Percentiles rank a stretch among this genome's conserved stretches.
Conservation (phyloP, 2,888 invertebrate genomes). For the Plusia festucae region DNA sequence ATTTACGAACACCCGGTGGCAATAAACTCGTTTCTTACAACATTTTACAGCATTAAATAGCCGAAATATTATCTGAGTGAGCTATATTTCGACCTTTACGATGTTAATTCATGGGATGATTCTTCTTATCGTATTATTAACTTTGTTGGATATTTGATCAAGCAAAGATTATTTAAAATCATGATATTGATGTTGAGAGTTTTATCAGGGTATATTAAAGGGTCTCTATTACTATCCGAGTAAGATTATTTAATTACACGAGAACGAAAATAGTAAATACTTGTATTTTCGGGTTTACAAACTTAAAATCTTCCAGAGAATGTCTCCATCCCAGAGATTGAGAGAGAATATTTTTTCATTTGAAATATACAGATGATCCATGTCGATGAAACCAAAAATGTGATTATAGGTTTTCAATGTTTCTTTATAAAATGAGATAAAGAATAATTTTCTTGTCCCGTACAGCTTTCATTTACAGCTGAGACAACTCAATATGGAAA, state of each 20-base stretch:
- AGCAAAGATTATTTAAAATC: not conserved
- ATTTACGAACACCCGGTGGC: conserved; percentile 52
- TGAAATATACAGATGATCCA: not conserved
- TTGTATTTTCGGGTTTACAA: no score
- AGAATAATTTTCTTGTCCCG: not conserved
- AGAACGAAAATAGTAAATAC: no score
- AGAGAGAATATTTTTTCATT: no score
- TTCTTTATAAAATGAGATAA: no score
- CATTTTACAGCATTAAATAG: conserved; percentile 47
- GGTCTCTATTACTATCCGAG: no score
- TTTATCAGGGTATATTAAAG: not conserved
- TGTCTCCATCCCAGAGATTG: no score
- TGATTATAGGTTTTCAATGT: no score
- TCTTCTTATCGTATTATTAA: conserved; percentile 37
- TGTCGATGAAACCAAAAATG: no score
- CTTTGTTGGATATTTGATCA: not conserved
- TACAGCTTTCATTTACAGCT: not conserved
- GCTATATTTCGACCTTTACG: conserved; percentile 50
- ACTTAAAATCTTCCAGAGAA: no score
- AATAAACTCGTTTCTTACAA: conserved; percentile 57
- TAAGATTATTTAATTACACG: no score
- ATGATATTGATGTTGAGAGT: not conserved
- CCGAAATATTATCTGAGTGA: conserved; percentile 42
- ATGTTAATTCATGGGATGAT: conserved; percentile 46
- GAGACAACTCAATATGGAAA: no score